Percentiles rank a stretch among this genome's conserved stretches.
Conservation (phyloP, 2,113 vertebrate species). For the Xyrauchen texanus region DNA sequence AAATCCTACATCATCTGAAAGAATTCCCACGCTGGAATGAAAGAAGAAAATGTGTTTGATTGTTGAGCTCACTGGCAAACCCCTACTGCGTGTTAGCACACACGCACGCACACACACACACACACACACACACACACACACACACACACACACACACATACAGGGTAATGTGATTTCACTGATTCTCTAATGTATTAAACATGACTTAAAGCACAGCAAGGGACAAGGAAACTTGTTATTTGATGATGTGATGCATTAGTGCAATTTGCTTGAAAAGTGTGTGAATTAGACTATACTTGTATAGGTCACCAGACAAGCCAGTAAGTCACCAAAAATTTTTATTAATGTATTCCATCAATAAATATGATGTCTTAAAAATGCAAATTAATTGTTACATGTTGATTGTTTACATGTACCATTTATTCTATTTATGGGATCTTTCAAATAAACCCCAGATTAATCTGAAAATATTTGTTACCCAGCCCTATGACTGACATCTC, state of each 20-base stretch:
- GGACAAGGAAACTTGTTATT: background rate
- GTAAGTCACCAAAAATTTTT: background rate
- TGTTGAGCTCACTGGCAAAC: constrained; percentile 52
- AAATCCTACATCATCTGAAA: constrained; percentile 57
- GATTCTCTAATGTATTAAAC: constrained; percentile 30
- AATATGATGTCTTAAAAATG: too few relatives aligned
- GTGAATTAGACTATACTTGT: background rate
- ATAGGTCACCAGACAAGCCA: background rate
- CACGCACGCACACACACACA: background rate
- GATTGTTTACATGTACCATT: too few relatives aligned
- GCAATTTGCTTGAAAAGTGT: background rate
- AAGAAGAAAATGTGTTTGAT: constrained; percentile 58
- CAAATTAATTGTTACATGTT: too few relatives aligned
- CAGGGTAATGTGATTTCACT: constrained; percentile 56
- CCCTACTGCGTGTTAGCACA: constrained; percentile 48
- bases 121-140: background rate
- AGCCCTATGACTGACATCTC: too few relatives aligned
- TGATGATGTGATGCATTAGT: background rate
- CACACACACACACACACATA: constrained; percentile 2
- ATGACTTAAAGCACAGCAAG: constrained; percentile 8
- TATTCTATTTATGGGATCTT: too few relatives aligned
- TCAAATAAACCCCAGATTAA: too few relatives aligned
- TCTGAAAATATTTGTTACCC: too few relatives aligned
- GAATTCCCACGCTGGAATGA: constrained; percentile 47
- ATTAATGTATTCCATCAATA: too few relatives aligned